Percentiles rank a stretch among this genome's conserved stretches.
These are phyloP conservation scores for Aphodius sticticus DNA, from an alignment of 2,888 invertebrate species.

Conservation along the genomic window DNA sequence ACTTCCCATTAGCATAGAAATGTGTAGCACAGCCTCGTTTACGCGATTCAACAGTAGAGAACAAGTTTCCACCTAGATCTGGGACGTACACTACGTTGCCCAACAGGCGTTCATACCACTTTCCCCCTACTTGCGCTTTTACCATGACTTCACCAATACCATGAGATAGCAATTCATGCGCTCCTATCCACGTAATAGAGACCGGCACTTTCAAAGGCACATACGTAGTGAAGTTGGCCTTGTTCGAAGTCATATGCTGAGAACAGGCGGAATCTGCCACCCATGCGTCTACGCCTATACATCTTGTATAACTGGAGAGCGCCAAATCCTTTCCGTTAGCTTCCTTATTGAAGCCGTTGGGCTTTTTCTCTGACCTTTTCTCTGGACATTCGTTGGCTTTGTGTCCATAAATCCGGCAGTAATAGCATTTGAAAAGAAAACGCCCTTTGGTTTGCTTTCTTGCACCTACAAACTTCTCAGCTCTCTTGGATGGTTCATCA, in stretches of 20 bases:
- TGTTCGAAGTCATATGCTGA: conserved; percentile 19
- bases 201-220: conserved; percentile 5
- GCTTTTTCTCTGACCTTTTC: too few species aligned
- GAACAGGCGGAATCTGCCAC: conserved; percentile 11
- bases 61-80: too few species aligned
- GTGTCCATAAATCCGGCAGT: too few species aligned
- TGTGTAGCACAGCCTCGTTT: too few species aligned
- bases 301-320: neutral
- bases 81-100: too few species aligned
- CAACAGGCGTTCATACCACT: too few species aligned
- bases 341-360: neutral
- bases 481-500: neutral
- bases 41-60: too few species aligned
- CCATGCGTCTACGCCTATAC: conserved; percentile 7
- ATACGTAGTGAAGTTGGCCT: neutral
- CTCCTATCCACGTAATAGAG: neutral
- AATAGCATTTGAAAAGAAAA: neutral
- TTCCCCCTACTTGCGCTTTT: too few species aligned
- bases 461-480: neutral
- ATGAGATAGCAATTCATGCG: too few species aligned
- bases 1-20: too few species aligned
- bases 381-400: too few species aligned
- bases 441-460: neutral
- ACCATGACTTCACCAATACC: too few species aligned
- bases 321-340: neutral